Base-by-base conservation (phyloP, 1,140 invertebrate genomes). In the Scaptomyza pallida region DNA sequence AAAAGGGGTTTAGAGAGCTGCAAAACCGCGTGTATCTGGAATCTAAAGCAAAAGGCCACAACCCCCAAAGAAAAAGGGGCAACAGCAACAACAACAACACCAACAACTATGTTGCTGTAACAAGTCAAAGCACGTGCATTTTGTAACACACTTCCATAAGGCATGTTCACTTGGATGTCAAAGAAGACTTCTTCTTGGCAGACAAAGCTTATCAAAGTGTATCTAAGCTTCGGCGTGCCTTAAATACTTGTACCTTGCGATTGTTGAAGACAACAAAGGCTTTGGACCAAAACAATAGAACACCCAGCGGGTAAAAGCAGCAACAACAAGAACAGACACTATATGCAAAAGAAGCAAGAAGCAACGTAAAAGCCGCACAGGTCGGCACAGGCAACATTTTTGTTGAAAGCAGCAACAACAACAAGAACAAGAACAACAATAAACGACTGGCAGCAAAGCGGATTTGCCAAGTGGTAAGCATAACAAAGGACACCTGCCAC, bases 381-480 rank as follows among this genome's bases (percentile, higher is more conserved):
- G 57, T 41, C 13, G 65, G 76, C 69, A n/a, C n/a, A 85, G 75
- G 68, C 64, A 85, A 71, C 75, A 78, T 72, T 72, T 65, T 52
- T 67, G 62, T 41, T 41, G 40, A 67, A 64, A 40, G 37, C 47
- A 57, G 30, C 21, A 23, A 19, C 19, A 71, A 45, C 43, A 23
- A 33, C 61, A 78, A 26, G 51, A 59, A 41, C 37, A 63, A 43
- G 41, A 54, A 48, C 33, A 47, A 21, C 23, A 57, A 41, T 67
- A 37, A 60, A 73, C 21, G 21, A 64, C 67, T 48, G 68, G 71
- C 71, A 57, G 68, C 77, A 86, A 86, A 86, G 82, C 82, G 82
- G 81, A 86, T 86, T 71, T 86, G 82, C 81, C 67, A 88, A 86
- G 78, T 88, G 81, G 81, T 82, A 82, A 86, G 82, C 81, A 88